Evolutionary conservation across 2,113 vertebrate genomes (phyloP).

Genomic region (Pluvialis apricaria): DNA sequence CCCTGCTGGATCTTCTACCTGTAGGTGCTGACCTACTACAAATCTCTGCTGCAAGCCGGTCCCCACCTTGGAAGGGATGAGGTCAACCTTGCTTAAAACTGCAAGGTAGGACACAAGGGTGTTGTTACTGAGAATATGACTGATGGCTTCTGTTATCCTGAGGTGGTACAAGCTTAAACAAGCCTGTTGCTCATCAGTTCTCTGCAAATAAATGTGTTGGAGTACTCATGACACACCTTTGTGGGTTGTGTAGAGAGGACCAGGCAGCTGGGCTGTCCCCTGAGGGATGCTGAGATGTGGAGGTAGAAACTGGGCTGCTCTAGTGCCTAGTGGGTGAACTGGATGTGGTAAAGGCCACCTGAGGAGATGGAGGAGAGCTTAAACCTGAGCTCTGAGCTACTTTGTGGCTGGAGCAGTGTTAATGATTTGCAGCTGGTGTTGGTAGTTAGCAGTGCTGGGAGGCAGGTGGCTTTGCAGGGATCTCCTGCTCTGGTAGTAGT

Average conservation of each 20-base stretch:
- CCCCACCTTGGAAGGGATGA: rapidly evolving
- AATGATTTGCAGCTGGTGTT: not conserved
- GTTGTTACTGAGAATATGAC: not conserved
- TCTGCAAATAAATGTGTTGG: not conserved
- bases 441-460: not conserved
- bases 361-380: not conserved
- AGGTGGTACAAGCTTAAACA: not conserved
- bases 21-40: rapidly evolving
- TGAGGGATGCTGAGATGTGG: not conserved
- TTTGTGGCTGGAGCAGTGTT: not conserved
- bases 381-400: not conserved
- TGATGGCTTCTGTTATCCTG: not conserved
- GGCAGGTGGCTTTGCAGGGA: not conserved
- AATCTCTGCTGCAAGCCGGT: not conserved
- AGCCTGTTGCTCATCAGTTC: rapidly evolving
- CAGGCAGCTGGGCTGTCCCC: not conserved
- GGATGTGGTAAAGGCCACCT: not conserved
- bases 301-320: not conserved
- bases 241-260: not conserved
- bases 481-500: not conserved
- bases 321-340: not conserved
- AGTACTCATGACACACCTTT: not conserved
- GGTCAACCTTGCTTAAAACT: rapidly evolving
- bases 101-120: not conserved
- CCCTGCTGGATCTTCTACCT: rapidly evolving